Evolutionary conservation across 1,140 invertebrate genomes (phyloP).

Genomic region (Bombus difficillimus): DNA sequence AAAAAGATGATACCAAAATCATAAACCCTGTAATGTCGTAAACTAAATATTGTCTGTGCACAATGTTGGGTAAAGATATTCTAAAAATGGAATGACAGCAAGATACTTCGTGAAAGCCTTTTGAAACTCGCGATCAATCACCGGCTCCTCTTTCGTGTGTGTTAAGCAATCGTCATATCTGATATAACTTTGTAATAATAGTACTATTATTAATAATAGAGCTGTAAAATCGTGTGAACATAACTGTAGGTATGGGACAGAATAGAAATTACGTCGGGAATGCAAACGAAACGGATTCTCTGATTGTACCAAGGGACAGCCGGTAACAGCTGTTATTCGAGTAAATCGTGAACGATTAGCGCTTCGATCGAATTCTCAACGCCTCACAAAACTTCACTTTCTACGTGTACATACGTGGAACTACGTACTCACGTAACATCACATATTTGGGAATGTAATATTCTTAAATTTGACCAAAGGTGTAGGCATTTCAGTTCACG

Average conservation of each 20-base stretch:
- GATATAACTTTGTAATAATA: constrained; percentile 43
- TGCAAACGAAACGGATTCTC: background rate
- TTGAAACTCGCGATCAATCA: constrained; percentile 25
- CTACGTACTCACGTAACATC: background rate
- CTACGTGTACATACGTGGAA: background rate
- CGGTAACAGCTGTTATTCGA: background rate
- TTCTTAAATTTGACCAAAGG: background rate
- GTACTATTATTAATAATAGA: constrained; percentile 1
- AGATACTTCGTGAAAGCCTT: constrained; percentile 33
- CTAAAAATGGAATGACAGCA: constrained; percentile 16
- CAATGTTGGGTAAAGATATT: constrained; percentile 42
- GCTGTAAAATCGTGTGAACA: constrained; percentile 13
- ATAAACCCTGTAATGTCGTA: constrained; percentile 49
- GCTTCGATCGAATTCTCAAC: background rate
- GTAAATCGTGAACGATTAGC: constrained; percentile 4
- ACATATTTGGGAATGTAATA: background rate
- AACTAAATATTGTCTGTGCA: constrained; percentile 47
- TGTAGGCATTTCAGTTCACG: constrained; percentile 5
- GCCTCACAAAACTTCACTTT: background rate
- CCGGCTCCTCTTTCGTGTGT: constrained; percentile 47
- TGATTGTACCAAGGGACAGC: background rate
- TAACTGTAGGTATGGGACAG: background rate
- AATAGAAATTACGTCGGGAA: background rate
- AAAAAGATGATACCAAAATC: background rate
- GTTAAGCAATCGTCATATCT: constrained; percentile 50